Evolutionary conservation across 2,888 invertebrate species (phyloP), one percentile per base, ranked within the genome.

Genomic region (Ichneumoninae sp.): DNA sequence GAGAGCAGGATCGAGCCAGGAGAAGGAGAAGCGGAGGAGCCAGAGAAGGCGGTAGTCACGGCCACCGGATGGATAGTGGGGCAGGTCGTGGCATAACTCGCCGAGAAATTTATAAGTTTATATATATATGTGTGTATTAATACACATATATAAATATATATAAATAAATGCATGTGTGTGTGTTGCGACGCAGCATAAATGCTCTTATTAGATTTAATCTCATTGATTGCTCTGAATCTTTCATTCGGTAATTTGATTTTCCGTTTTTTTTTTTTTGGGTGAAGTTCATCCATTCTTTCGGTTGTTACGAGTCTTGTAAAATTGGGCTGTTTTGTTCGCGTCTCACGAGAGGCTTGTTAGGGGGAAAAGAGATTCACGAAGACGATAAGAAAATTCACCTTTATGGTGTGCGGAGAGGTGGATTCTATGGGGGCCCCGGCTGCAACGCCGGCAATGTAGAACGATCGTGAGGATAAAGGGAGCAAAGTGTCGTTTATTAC

Each of bases 71-170:
- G 85, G 83, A 91, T 91, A 93, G 93, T 93, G 91, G 91, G 93
- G 93, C 92, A 93, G 93, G 93, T 93, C 93, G 92, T 88, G 93
- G 84, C 72, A 72, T 82, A 83, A 86, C 80, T 86, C 85, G 81
- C 71, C 79, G 60, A 66, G 82, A 82, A 72, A 86, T 75, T n/a
- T 22, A 57, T 50, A 19, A 13, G 47, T 75, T 62, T 44, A 77
- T 62, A n/a, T 52, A 4, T 54, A 68, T 19, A 33, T 33, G 0
- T 7, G 1, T 33, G 5, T 33, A 33, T 7, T 6, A 6, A 33
- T 7, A 33, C 19, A 44, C 57, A 7, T 62, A 66, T n/a, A 33
- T 33, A 33, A 33, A 33, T 33, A 33, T 33, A 33, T 7, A 33
- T 7, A 33, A 6, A 33, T 33, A 5, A 7, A 44, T 16, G n/a